Percentiles rank a stretch among this genome's conserved stretches.
These are phyloP conservation scores for Bombus cullumanus DNA, from an alignment of 1,140 invertebrate genomes.

Conservation along the genomic window DNA sequence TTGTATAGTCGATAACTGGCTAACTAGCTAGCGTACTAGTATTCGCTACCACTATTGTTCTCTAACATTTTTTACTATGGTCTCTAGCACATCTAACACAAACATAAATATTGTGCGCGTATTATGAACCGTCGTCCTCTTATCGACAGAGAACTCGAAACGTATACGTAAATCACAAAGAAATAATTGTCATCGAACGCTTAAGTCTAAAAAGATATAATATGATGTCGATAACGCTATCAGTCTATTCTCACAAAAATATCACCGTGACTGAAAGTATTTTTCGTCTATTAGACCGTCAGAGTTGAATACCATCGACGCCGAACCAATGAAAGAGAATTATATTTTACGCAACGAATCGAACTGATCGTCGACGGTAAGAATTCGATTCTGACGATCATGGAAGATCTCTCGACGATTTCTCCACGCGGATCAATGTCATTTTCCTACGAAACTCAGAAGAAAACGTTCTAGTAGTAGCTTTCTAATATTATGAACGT, in stretches of 20 bases:
- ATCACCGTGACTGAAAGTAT: slow-evolving; percentile 69
- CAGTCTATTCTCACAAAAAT: slow-evolving; percentile 75
- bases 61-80: slow-evolving; percentile 65
- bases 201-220: slow-evolving; percentile 63
- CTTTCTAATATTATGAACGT: slow-evolving; percentile 62
- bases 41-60: slow-evolving; percentile 59
- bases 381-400: slow-evolving; percentile 44
- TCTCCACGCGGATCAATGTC: slow-evolving; percentile 38
- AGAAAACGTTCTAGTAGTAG: slow-evolving; percentile 53
- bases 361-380: neutral
- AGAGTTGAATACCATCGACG: slow-evolving; percentile 2
- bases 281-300: neutral
- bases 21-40: slow-evolving; percentile 58
- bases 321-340: neutral
- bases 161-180: slow-evolving; percentile 66
- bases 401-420: slow-evolving; percentile 52
- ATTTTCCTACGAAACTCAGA: slow-evolving; percentile 53
- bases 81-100: slow-evolving; percentile 71
- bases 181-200: slow-evolving; percentile 56
- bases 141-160: slow-evolving; percentile 54
- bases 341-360: neutral
- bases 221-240: slow-evolving; percentile 64
- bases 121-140: slow-evolving; percentile 49
- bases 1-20: slow-evolving; percentile 53
- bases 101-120: slow-evolving; percentile 69